phyloP scores from a whole-genome alignment of 35 echinoderm and acorn worm species.

The Amphiura filiformis region DNA sequence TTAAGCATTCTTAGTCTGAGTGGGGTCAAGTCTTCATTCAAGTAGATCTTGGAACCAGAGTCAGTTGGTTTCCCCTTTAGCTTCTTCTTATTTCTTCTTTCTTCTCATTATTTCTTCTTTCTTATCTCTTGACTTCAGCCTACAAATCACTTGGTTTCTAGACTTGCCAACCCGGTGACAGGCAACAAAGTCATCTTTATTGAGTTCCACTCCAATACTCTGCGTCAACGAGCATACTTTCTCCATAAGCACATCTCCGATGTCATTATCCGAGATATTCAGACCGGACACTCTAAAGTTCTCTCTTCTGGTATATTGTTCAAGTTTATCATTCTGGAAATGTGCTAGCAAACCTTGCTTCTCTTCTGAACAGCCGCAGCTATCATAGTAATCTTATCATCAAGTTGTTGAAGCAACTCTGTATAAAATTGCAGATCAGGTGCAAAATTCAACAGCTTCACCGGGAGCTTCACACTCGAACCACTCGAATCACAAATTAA shows the following conservation, averaged over 20 bases:
- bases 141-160: slow-evolving; percentile 1
- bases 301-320: neutral
- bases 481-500: too few relatives aligned
- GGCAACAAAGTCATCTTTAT: neutral
- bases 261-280: neutral
- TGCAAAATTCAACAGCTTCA: too few relatives aligned
- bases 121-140: neutral
- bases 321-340: neutral
- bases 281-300: neutral
- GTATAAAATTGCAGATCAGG: too few relatives aligned
- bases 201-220: neutral
- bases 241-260: neutral
- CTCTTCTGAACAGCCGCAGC: too few relatives aligned
- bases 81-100: slow-evolving; percentile 4
- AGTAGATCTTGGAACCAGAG: neutral
- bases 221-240: neutral
- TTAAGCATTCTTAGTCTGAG: neutral
- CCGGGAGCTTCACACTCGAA: too few relatives aligned
- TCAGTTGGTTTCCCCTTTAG: neutral
- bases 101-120: neutral
- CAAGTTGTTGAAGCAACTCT: too few relatives aligned
- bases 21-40: neutral
- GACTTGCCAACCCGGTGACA: neutral
- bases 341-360: neutral
- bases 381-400: too few relatives aligned